A percentile compares a stretch with the other conserved stretches of the same genome.
phyloP scores from a whole-genome alignment of 2,888 invertebrate species.

The Taphrorychus bicolor region DNA sequence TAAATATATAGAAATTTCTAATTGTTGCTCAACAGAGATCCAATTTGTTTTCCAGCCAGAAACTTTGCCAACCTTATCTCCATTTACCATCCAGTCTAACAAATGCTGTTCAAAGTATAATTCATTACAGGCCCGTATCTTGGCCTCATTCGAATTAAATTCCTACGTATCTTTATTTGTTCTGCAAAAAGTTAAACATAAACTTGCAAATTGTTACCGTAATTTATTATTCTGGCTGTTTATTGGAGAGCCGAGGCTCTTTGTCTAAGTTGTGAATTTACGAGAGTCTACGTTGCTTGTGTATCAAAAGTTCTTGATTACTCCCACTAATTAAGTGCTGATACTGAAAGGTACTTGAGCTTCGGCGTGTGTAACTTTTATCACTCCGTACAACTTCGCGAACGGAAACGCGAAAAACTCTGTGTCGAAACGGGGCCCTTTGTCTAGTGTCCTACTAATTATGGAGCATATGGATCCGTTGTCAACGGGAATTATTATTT shows the following conservation, averaged over 20 bases:
- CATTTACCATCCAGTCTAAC: not conserved
- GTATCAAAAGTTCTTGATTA: not conserved
- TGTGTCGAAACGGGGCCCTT: not conserved
- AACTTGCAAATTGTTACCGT: constrained; percentile 14
- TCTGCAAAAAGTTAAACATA: constrained; percentile 22
- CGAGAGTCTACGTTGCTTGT: not conserved
- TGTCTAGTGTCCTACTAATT: not conserved
- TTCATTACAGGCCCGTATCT: constrained; percentile 13
- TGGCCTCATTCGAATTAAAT: constrained; percentile 17
- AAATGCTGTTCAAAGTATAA: constrained; percentile 9
- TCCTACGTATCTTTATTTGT: constrained; percentile 22
- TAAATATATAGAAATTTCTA: not conserved
- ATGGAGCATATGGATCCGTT: not conserved
- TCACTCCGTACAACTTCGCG: not conserved
- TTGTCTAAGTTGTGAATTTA: constrained; percentile 5
- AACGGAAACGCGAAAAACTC: not conserved
- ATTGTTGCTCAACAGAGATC: not conserved
- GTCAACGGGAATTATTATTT: not conserved
- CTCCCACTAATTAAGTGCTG: not conserved
- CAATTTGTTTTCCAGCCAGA: not conserved
- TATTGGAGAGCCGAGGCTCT: constrained; percentile 13
- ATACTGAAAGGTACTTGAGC: not conserved
- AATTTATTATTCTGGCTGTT: constrained; percentile 24
- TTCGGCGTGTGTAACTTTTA: not conserved
- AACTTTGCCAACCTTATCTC: not conserved